Evolutionary conservation across 2,113 vertebrate species (phyloP).

Genomic region (Pseudorhombus dupliciocellatus): DNA sequence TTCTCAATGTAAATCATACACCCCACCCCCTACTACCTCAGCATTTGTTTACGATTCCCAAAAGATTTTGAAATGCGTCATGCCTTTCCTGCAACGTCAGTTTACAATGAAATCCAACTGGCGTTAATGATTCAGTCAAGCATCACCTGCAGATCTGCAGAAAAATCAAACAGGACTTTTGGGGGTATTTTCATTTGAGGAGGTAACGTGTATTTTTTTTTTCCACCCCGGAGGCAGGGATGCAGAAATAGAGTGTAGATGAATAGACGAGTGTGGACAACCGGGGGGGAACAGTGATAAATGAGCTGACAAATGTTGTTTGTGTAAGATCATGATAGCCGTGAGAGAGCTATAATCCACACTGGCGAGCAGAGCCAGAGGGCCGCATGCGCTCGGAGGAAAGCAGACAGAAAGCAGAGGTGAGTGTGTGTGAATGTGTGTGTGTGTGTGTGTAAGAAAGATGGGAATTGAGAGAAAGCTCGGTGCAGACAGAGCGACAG

Average conservation of each 20-base stretch:
- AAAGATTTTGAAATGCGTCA: not conserved
- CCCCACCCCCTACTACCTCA: too few species aligned
- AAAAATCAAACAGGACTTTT: constrained; percentile 70
- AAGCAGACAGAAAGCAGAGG: constrained; percentile 44
- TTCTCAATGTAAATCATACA: too few species aligned
- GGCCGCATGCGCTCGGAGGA: constrained; percentile 38
- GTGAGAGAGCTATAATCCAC: constrained; percentile 76
- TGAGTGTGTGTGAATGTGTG: constrained; percentile 7
- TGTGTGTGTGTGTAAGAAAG: constrained; percentile 23
- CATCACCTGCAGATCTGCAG: constrained; percentile 58
- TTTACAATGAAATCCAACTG: constrained; percentile 23
- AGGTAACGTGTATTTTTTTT: constrained; percentile 65
- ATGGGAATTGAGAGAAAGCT: constrained; percentile 24
- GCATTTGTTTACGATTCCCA: not conserved
- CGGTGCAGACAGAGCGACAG: constrained; percentile 39
- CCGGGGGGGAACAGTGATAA: constrained; percentile 78
- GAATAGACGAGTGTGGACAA: constrained; percentile 78
- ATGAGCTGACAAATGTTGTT: constrained; percentile 86
- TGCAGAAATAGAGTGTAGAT: constrained; percentile 76
- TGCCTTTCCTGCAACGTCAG: constrained; percentile 1
- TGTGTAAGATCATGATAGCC: constrained; percentile 81
- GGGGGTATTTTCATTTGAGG: constrained; percentile 66
- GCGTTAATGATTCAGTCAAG: constrained; percentile 45
- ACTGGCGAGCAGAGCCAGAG: constrained; percentile 61
- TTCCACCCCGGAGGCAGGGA: constrained; percentile 67